phyloP scores from a whole-genome alignment of 92 coral and sea anemone species.

The Galaxea fascicularis region DNA sequence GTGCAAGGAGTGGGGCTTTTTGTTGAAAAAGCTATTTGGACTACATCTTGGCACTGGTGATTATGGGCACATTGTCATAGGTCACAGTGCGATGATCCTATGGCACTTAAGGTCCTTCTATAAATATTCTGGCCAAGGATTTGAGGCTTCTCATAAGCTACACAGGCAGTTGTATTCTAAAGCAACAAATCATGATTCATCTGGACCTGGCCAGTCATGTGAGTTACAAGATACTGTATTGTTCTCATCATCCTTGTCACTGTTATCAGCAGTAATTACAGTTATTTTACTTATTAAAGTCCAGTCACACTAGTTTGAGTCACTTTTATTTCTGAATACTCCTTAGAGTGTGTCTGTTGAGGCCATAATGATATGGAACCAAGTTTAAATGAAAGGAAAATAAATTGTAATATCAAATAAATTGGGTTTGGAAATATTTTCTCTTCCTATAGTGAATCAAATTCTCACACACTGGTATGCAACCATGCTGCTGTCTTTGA shows the following conservation, averaged over 20 bases:
- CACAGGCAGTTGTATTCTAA: constrained; percentile 50
- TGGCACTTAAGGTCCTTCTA: constrained; percentile 28
- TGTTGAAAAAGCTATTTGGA: constrained; percentile 52
- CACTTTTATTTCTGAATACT: constrained; percentile 2
- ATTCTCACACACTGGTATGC: too few relatives aligned
- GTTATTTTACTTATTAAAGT: constrained; percentile 2
- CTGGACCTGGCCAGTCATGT: constrained; percentile 58
- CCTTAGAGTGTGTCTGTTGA: constrained; percentile 23
- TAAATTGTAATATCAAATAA: constrained; percentile 3
- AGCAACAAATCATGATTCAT: constrained; percentile 62
- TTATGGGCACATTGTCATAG: constrained; percentile 52
- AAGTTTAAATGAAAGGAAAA: background rate
- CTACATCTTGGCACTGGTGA: constrained; percentile 53
- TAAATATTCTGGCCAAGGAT: constrained; percentile 59
- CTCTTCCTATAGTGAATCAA: constrained; percentile 40
- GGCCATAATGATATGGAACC: constrained; percentile 1
- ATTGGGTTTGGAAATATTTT: background rate
- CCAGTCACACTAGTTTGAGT: constrained; percentile 23
- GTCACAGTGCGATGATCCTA: constrained; percentile 50
- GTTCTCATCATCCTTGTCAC: constrained; percentile 23
- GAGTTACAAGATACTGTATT: constrained; percentile 23
- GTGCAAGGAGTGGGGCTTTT: constrained; percentile 48
- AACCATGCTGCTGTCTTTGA: constrained; percentile 34
- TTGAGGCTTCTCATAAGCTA: constrained; percentile 52
- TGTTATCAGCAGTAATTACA: constrained; percentile 6